phyloP scores from a whole-genome alignment of 2,113 vertebrate species.

The Engraulis encrasicolus region DNA sequence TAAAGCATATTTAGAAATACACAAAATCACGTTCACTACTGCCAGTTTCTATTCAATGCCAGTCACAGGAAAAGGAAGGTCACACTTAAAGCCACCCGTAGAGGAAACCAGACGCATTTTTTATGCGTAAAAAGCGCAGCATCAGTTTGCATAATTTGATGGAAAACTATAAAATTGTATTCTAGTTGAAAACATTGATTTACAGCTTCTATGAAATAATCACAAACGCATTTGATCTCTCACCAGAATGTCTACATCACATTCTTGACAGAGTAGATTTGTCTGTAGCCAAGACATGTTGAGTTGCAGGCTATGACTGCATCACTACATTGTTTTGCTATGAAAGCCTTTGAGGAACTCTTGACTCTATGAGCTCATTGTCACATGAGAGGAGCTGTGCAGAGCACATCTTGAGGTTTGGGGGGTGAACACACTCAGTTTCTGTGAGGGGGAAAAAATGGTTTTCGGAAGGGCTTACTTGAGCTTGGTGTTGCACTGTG shows the following conservation, averaged over 20 bases:
- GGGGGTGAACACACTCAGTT: background rate
- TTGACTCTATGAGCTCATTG: background rate
- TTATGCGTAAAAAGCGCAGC: too few species aligned
- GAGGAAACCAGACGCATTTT: too few species aligned
- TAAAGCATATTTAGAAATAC: too few species aligned
- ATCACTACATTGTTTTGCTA: background rate
- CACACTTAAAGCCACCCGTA: too few species aligned
- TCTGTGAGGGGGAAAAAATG: conserved; percentile 7
- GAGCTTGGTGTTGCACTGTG: background rate
- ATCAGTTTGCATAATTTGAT: too few species aligned
- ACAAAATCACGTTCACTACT: too few species aligned
- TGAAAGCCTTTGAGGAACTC: background rate
- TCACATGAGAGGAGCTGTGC: conserved; percentile 2
- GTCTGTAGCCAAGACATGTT: background rate
- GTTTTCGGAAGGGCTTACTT: conserved; percentile 5
- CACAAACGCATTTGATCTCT: background rate
- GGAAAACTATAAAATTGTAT: too few species aligned
- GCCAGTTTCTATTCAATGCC: too few species aligned
- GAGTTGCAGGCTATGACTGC: background rate
- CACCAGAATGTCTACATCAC: background rate
- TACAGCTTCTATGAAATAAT: too few species aligned
- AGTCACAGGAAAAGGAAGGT: too few species aligned
- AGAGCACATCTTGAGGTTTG: background rate
- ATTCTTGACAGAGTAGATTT: background rate
- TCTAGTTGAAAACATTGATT: too few species aligned